Evolutionary conservation across 2,797 vertebrate species (phyloP).

Genomic region (Dryobates pubescens): DNA sequence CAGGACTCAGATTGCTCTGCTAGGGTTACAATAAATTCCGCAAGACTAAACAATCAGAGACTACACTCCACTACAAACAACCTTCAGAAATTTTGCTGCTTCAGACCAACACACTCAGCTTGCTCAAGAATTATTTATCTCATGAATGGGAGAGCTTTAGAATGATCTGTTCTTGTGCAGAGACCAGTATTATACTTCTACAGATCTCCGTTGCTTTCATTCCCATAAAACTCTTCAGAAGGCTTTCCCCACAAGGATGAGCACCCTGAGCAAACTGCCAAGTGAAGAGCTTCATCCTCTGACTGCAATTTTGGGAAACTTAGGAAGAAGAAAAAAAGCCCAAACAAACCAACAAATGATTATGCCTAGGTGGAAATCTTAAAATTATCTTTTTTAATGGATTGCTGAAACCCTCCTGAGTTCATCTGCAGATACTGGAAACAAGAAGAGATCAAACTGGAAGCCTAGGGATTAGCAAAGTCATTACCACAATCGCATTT

Average conservation of each 20-base stretch:
- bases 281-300: not conserved
- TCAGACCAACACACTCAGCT: not conserved
- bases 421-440: conserved; percentile 22
- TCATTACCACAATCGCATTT: conserved; percentile 30
- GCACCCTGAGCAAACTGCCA: not conserved
- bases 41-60: not conserved
- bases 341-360: not conserved
- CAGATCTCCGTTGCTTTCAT: not conserved
- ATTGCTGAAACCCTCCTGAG: not conserved
- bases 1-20: not conserved
- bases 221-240: not conserved
- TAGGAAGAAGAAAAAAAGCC: not conserved
- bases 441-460: conserved; percentile 15
- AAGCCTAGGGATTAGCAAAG: conserved; percentile 37
- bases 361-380: not conserved
- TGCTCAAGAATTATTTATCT: not conserved
- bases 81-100: not conserved
- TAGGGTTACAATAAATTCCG: not conserved
- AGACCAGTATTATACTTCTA: not conserved
- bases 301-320: not conserved
- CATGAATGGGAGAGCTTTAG: not conserved
- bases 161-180: not conserved
- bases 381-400: not conserved
- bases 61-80: not conserved
- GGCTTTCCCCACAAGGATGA: not conserved